Conservation (phyloP, 2,113 vertebrate species). For the Craseonycteris thonglongyai region DNA sequence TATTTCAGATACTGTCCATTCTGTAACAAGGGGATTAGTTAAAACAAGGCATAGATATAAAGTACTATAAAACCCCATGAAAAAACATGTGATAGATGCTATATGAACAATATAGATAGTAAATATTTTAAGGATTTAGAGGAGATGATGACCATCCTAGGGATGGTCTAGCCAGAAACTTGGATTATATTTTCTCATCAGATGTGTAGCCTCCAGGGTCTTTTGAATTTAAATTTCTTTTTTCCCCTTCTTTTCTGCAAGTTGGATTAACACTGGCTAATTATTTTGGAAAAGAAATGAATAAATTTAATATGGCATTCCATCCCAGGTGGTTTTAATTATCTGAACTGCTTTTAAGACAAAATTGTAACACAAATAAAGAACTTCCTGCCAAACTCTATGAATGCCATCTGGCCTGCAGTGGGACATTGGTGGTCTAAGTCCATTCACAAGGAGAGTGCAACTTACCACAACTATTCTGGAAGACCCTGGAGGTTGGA, state of each 20-base stretch:
- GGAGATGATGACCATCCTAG: background rate
- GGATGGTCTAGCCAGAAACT: background rate
- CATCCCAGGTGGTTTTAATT: slow-evolving; percentile 58
- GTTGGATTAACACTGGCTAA: slow-evolving; percentile 30
- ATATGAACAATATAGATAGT: background rate
- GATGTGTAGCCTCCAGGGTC: background rate
- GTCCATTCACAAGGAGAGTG: slow-evolving; percentile 32
- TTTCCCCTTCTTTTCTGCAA: background rate
- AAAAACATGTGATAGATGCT: background rate
- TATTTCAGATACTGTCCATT: background rate
- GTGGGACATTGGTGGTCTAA: slow-evolving; percentile 34
- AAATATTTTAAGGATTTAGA: background rate
- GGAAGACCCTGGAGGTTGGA: background rate
- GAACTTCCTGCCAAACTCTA: slow-evolving; percentile 23
- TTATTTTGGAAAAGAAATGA: slow-evolving; percentile 26
- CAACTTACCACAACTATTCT: slow-evolving; percentile 17
- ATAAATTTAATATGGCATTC: slow-evolving; percentile 20
- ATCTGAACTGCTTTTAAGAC: slow-evolving; percentile 48
- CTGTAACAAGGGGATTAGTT: background rate
- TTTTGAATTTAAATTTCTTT: slow-evolving; percentile 10
- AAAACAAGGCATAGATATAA: background rate
- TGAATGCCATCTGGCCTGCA: slow-evolving; percentile 42
- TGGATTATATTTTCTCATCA: slow-evolving; percentile 4
- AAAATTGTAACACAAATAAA: slow-evolving; percentile 29
- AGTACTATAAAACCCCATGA: background rate